Conservation (phyloP, 2,113 vertebrate species). For the Anhinga anhinga region DNA sequence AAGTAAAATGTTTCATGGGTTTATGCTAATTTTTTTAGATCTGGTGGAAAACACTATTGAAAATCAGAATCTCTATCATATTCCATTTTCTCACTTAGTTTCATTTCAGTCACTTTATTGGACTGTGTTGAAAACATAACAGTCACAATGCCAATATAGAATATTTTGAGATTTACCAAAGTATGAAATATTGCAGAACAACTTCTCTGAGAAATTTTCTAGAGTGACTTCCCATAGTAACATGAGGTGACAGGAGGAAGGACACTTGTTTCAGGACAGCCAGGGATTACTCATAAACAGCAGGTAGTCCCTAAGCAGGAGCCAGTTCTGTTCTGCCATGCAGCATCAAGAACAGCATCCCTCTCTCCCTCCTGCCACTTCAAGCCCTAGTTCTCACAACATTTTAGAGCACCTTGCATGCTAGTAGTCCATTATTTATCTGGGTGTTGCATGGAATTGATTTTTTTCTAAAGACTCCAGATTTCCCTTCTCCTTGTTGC, state of each 20-base stretch:
- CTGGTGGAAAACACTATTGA: not conserved
- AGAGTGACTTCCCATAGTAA: not conserved
- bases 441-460: not conserved
- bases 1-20: not conserved
- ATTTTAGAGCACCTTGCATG: not conserved
- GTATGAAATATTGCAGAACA: not conserved
- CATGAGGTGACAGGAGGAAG: not conserved
- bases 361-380: not conserved
- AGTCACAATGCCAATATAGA: not conserved
- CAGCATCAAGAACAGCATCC: not conserved
- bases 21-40: not conserved
- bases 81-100: not conserved
- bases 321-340: not conserved
- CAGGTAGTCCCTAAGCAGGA: not conserved
- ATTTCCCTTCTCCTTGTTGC: not conserved
- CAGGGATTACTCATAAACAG: not conserved
- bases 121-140: not conserved
- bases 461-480: not conserved
- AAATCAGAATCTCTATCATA: not conserved
- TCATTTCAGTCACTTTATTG: not conserved
- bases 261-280: not conserved
- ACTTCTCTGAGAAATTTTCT: not conserved
- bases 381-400: not conserved
- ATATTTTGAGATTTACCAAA: not conserved
- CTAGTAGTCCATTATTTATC: not conserved